Base-by-base conservation (phyloP, 2,113 vertebrate species). In the Solea senegalensis region DNA sequence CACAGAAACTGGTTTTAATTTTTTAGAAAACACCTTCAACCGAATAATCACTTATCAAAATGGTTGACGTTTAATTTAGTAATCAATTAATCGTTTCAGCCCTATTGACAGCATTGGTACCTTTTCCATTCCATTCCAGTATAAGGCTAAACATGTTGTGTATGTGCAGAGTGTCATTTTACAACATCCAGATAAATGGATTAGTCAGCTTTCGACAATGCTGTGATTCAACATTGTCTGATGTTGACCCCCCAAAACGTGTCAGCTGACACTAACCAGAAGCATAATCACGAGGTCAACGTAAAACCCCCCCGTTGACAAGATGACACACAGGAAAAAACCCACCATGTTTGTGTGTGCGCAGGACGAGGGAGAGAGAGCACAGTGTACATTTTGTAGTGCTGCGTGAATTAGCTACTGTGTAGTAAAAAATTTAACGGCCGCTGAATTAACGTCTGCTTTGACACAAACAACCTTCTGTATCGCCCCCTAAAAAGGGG, bases 261-360 rank as follows among this genome's bases (percentile, higher is more conserved):
- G 34, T 34, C 34, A 45, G 58, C 39, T 73, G 84, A 78, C 83
- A 80, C 12, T 16, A 26, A 75, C 40, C 60, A 48, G 41, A 13
- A 65, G 43, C 63, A 72, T 68, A 75, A 82, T 78, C 66, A 85
- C 84, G 88, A 1, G 84, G 78, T 80, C 63, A 85, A 79, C 59
- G 63, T 34, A 72, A 71, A 76, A 68, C 69, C 45, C 62, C 27
- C 21, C 66, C 64, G 68, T 78, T 81, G 83, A 86, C 83, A 56
- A 66, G 59, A 74, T 40, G 70, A 80, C 58, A 26, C 48, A 46
- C 40, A 52, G 56, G 44, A 68, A 81, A 51, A 40, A 34, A 34
- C 2, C 28, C 28, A 34, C 34, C 28, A 8, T 15, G 68, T 12
- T 62, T 40, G 55, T 8, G 50, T 14, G 53, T 53, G n/a, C 34